Base-by-base conservation (phyloP, 2,113 vertebrate genomes). In the Prochilodus magdalenae region DNA sequence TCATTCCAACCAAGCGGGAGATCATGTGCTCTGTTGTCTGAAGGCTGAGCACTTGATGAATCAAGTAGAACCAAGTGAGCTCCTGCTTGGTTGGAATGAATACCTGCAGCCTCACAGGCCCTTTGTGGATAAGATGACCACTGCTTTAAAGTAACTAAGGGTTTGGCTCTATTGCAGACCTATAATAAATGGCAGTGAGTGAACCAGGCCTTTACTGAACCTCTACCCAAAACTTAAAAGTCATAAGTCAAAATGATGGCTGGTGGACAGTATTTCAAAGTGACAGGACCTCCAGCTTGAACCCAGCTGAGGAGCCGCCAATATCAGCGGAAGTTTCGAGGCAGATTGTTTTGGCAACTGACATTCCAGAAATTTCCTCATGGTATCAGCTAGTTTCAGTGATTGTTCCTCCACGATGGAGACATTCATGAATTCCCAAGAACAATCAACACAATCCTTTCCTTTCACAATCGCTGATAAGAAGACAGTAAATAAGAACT, bases 391-490 rank as follows among this genome's bases (percentile, higher is more conserved):
- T 20, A 73, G 33, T 8, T 73, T 14, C 27, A 53, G 27, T 14
- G 13, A 60, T 55, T 78, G 36, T 85, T 53, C 75, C 33, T 75
- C 66, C 74, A 69, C 40, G 20, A 22, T 47, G 29, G 62, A 82
- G 65, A 78, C 73, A 82, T 71, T 7, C 29, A 18, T 66, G 65
- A 72, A 83, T 79, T 65, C 53, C 65, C 80, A 85, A 85, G 76
- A 65, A 30, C 26, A 66, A 47, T 44, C 65, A 80, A 74, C 73
- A 80, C 59, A 75, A 24, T 47, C 53, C 53, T 80, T 77, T 72
- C 74, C 65, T 83, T 85, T 83, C n/a, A 76, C 73, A 30, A 57
- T 53, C 75, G 40, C 20, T 75, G 80, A 82, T 82, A 79, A 82
- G 66, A 71, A 49, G 29, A 70, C 62, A 27, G 79, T 73, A 65